These are phyloP conservation scores for Sebastes iracundus DNA, from an alignment of 2,797 vertebrate genomes.

Conservation along the genomic window DNA sequence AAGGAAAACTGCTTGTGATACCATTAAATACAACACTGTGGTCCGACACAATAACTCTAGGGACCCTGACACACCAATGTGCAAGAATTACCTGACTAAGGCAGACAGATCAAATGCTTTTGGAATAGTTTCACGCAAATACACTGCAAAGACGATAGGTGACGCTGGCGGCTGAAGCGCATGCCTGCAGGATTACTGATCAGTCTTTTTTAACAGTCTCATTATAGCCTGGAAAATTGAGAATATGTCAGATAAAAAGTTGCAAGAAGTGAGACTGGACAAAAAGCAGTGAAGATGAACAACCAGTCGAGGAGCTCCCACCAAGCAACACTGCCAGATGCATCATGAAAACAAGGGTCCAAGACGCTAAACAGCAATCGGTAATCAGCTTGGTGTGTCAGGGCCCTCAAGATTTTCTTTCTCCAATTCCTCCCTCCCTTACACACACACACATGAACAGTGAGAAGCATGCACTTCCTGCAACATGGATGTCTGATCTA, in stretches of 20 bases:
- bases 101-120: not conserved
- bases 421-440: not conserved
- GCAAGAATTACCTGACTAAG: not conserved
- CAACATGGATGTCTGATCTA: constrained; percentile 30
- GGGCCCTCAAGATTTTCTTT: not conserved
- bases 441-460: not conserved
- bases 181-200: not conserved
- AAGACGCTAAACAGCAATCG: not conserved
- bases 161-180: too few species aligned
- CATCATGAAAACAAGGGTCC: not conserved
- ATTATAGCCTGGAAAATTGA: not conserved
- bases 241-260: not conserved
- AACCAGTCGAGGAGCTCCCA: not conserved
- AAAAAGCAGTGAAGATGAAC: not conserved
- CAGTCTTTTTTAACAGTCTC: not conserved
- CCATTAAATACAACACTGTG: not conserved
- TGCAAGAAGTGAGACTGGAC: not conserved
- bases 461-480: constrained; percentile 40
- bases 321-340: not conserved
- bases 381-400: not conserved
- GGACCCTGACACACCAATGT: not conserved
- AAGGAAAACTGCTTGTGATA: not conserved
- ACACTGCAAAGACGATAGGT: not conserved
- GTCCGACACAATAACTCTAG: not conserved
- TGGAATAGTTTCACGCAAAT: not conserved